phyloP scores from a whole-genome alignment of 2,113 vertebrate species.

The Bostrychus sinensis region DNA sequence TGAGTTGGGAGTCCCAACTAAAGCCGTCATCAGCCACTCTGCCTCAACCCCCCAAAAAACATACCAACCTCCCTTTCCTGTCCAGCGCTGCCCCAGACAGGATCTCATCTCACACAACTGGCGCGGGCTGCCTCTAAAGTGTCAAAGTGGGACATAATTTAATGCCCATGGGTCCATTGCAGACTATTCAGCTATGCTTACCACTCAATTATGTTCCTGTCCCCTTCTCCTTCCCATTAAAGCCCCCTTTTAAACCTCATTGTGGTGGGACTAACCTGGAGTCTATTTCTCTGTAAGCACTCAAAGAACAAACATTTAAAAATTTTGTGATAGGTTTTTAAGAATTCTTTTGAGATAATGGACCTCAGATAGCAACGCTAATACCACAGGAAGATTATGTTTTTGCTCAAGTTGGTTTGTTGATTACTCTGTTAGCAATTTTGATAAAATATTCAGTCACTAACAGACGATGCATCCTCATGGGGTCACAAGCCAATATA shows the following conservation, averaged over 20 bases:
- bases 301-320: conserved; percentile 36
- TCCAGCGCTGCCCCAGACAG: conserved; percentile 55
- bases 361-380: conserved; percentile 12
- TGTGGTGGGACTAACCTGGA: conserved; percentile 31
- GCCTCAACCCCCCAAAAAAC: conserved; percentile 12
- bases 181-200: conserved; percentile 67
- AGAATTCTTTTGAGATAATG: conserved; percentile 15
- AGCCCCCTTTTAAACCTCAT: conserved; percentile 39
- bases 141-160: conserved; percentile 75
- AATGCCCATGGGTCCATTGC: conserved; percentile 62
- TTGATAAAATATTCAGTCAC: too few species aligned
- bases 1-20: conserved; percentile 32
- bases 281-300: conserved; percentile 32
- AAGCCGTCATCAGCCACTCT: conserved; percentile 55
- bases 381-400: too few species aligned
- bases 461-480: too few species aligned
- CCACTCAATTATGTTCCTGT: conserved; percentile 74
- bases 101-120: conserved; percentile 65
- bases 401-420: too few species aligned
- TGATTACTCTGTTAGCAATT: too few species aligned
- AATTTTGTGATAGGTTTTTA: conserved; percentile 15
- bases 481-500: too few species aligned
- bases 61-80: conserved; percentile 56
- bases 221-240: conserved; percentile 44
- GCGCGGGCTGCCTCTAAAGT: conserved; percentile 56